Evolutionary conservation across 2,888 invertebrate species (phyloP).

Genomic region (Leptodirus hochenwartii): DNA sequence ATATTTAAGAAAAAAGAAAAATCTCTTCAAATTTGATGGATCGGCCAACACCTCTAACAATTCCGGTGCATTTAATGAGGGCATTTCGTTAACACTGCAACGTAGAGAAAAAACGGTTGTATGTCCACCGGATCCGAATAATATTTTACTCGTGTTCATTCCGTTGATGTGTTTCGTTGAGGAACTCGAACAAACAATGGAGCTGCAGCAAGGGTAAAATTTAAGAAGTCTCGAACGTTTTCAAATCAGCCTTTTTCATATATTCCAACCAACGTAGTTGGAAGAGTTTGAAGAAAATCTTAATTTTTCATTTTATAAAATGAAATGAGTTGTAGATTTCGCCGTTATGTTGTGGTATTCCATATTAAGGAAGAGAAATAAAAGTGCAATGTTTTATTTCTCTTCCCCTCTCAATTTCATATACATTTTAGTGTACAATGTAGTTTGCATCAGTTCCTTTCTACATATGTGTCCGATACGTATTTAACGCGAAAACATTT

Average conservation of each 20-base stretch:
- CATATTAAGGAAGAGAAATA: too few relatives aligned
- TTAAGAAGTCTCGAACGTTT: constrained; percentile 12
- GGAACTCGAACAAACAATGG: constrained; percentile 58
- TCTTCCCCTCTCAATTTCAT: too few relatives aligned
- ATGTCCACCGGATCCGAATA: constrained; percentile 54
- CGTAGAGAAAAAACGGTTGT: constrained; percentile 43
- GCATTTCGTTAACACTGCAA: too few relatives aligned
- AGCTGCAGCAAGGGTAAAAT: constrained; percentile 30
- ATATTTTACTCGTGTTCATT: constrained; percentile 62
- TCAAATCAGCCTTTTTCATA: too few relatives aligned
- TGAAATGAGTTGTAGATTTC: too few relatives aligned
- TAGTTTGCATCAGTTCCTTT: constrained; percentile 65
- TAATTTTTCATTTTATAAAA: too few relatives aligned
- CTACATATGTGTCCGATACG: constrained; percentile 71
- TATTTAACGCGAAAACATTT: constrained; percentile 63
- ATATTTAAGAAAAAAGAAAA: constrained; percentile 31
- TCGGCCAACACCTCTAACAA: constrained; percentile 27
- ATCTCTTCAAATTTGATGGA: constrained; percentile 54
- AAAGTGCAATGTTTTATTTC: too few relatives aligned
- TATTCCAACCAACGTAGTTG: too few relatives aligned
- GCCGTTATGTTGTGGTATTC: too few relatives aligned
- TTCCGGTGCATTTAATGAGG: constrained; percentile 20
- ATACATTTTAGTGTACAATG: constrained; percentile 42
- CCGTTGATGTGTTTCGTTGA: constrained; percentile 67
- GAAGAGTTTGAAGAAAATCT: too few relatives aligned